Evolutionary conservation across 2,113 vertebrate species (phyloP).

Genomic region (Dryoscopus gambensis): DNA sequence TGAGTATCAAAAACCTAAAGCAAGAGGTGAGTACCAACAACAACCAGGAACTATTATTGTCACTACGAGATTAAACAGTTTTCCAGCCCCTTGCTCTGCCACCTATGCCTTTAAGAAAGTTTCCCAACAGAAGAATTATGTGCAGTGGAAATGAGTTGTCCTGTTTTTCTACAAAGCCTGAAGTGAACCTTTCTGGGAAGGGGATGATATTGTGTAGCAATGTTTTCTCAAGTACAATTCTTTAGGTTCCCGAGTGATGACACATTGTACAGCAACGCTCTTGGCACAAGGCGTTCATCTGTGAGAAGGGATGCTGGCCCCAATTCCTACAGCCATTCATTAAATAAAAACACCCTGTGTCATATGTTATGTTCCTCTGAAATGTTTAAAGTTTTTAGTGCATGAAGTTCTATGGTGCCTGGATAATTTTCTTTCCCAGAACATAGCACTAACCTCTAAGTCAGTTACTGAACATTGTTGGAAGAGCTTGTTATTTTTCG

Average conservation of each 20-base stretch:
- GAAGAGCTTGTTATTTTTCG: not conserved
- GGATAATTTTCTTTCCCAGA: not conserved
- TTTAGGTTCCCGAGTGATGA: constrained; percentile 70
- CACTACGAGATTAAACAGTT: not conserved
- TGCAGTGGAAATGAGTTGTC: constrained; percentile 43
- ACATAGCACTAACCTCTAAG: not conserved
- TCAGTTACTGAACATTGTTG: not conserved
- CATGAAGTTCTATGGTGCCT: constrained; percentile 37
- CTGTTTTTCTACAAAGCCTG: constrained; percentile 56
- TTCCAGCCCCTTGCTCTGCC: not conserved
- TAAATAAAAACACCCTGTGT: constrained; percentile 52
- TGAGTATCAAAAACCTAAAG: not conserved
- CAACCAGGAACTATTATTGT: not conserved
- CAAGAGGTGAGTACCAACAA: not conserved
- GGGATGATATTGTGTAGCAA: constrained; percentile 53
- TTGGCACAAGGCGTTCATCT: not conserved
- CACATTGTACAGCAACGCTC: constrained; percentile 52
- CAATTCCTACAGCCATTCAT: constrained; percentile 53
- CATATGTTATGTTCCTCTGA: constrained; percentile 20
- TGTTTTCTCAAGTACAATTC: constrained; percentile 66
- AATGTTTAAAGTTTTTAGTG: constrained; percentile 46
- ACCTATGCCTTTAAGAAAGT: constrained; percentile 47
- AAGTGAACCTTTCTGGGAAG: constrained; percentile 68
- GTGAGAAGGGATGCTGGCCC: constrained; percentile 47
- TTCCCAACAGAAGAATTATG: constrained; percentile 52